Conservation (phyloP, 2,888 invertebrate species). For the Meliscaeva auricollis region DNA sequence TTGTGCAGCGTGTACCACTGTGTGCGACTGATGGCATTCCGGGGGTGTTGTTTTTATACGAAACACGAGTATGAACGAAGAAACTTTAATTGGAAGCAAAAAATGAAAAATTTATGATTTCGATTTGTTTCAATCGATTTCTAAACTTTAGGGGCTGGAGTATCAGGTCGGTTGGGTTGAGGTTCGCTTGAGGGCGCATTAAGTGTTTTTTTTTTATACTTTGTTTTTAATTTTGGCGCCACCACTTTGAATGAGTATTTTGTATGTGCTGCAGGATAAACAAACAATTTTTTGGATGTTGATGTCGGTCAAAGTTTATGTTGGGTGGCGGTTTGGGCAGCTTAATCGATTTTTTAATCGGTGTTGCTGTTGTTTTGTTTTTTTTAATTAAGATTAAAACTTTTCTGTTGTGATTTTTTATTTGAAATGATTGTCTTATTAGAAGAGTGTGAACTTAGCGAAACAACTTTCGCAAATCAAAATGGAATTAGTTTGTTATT, state of each 20-base stretch:
- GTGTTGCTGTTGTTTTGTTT: neutral
- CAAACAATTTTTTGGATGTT: constrained; percentile 44
- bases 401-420: no score
- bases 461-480: no score
- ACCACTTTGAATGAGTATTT: constrained; percentile 54
- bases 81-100: constrained; percentile 68
- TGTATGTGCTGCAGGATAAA: constrained; percentile 35
- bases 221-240: constrained; percentile 72
- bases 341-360: constrained; percentile 39
- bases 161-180: constrained; percentile 28
- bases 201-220: constrained; percentile 66
- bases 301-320: constrained; percentile 40
- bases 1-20: neutral
- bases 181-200: constrained; percentile 67
- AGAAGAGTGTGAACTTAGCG: no score
- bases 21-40: constrained; percentile 10
- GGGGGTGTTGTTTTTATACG: constrained; percentile 20
- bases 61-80: neutral
- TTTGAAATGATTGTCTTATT: no score
- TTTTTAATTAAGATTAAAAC: no score
- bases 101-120: constrained; percentile 73
- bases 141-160: constrained; percentile 34
- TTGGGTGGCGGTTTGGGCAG: constrained; percentile 37
- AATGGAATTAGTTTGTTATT: no score
- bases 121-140: constrained; percentile 69